Base-by-base conservation (phyloP, 2,113 vertebrate species). In the Rhabdomys dilectus region DNA sequence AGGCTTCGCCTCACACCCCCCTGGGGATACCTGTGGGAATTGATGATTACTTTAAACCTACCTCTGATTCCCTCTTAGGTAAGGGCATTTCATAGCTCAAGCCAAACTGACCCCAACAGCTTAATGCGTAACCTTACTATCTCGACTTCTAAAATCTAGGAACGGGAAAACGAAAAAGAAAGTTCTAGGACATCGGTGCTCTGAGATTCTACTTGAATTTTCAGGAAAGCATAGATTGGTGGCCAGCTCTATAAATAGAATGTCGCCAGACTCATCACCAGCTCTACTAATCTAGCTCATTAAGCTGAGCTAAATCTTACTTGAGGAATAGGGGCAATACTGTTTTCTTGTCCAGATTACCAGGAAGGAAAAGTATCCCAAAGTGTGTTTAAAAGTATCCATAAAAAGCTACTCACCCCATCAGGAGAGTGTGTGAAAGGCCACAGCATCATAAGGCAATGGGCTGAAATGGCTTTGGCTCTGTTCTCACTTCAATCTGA, bases 121-220 rank as follows among this genome's bases (percentile, higher is more conserved):
- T 89, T 51, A 58, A 24, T 13, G 78, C 53, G 36, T 84, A 84
- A 85, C 9, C 11, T 86, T 76, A 80, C 62, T n/a, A 84, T 53
- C 42, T 53, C 42, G 78, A 24, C 39, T 86, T 78, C 36, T 86
- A 87, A 89, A 56, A 89, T 22, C 66, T 85, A 75, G 64, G 19
- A 90, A 89, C 2, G 56, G 66, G 45, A 8, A 93, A 88, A 87
- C 21, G 58, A 45, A 24, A 86, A 89, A 94, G 62, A 92, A 81
- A 48, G 4, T 80, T 96, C 85, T 42, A 95, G 80, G 93, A 85
- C 7, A 95, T 70, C 29, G 80, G 26, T 13, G n/a, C n/a, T 48
- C 60, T 31, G 36, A 48, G 70, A 92, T 58, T 89, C 76, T 77
- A 45, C 36, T 29, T 51, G 73, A 5, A 51, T 81, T 91, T 93